Evolutionary conservation across 2,113 vertebrate genomes (phyloP), one percentile per base, ranked within the genome.

Genomic region (Anguilla japonica): DNA sequence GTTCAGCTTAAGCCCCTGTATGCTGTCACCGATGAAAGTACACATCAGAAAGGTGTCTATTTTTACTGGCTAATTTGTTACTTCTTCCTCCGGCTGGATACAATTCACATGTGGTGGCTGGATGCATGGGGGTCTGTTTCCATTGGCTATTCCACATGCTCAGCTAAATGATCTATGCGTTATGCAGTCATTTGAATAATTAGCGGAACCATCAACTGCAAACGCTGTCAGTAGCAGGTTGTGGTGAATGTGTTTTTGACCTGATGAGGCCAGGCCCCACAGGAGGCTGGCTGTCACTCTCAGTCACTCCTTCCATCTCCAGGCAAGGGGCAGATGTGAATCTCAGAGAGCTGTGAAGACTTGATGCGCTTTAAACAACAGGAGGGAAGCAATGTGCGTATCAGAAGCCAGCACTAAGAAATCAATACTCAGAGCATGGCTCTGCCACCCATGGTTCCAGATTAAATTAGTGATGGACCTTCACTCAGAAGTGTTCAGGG

Each of bases 371-470:
- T 81, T 34, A 85, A 85, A 86, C 60, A 78, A 53, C 46, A 78
- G 82, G 75, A 50, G 84, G 85, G 88, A 79, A 87, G 56, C 81
- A 78, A 89, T 88, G 79, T 53, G 84, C 86, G 67, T 84, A 41
- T 85, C 83, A 84, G 41, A 41, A 16, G 16, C 80, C 16, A 50
- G 16, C n/a, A 81, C 40, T 79, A 84, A 84, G 78, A 87, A 89
- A 91, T 91, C 88, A 82, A 89, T 91, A 90, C 79, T 81, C 67
- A 86, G 71, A 29, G 87, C 86, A 82, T 84, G 79, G 81, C 81
- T 75, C 40, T 81, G 80, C 78, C 40, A 40, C 84, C n/a, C 41
- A 56, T 63, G 60, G 11, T 83, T 85, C 79, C 84, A 71, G 71
- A 79, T 84, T 79, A 57, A 84, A 87, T 63, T 75, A 81, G 56